Evolutionary conservation across 2,113 vertebrate genomes (phyloP).

Genomic region (Sakesphorus luctuosus): DNA sequence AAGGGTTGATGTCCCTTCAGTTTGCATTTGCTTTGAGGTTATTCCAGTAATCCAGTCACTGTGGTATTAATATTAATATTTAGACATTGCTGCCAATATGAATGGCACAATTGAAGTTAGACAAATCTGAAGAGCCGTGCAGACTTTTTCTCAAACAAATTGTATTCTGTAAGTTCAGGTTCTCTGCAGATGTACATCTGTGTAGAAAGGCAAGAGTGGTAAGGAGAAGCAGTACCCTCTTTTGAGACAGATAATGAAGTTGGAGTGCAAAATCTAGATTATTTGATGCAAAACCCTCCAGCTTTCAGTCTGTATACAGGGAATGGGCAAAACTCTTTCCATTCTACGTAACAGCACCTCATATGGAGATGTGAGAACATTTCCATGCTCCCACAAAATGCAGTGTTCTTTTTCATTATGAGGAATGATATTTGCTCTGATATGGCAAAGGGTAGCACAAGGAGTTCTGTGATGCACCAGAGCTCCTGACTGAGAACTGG

Average conservation of each 20-base stretch:
- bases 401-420: neutral
- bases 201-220: neutral
- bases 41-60: neutral
- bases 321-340: neutral
- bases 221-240: neutral
- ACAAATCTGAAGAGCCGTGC: neutral
- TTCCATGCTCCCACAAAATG: neutral
- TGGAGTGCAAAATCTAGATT: neutral
- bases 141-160: neutral
- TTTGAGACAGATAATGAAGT: neutral
- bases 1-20: neutral
- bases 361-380: neutral
- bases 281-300: neutral
- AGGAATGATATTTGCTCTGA: neutral
- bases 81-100: neutral
- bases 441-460: neutral
- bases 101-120: neutral
- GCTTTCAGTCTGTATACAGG: neutral
- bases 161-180: neutral
- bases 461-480: neutral
- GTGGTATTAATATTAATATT: neutral
- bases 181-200: neutral
- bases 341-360: neutral
- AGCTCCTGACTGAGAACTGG: neutral
- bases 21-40: slow-evolving; percentile 5